Percentiles rank a stretch among this genome's conserved stretches.
These are phyloP conservation scores for Pollicipes pollicipes DNA, from an alignment of 1,140 invertebrate species.

Conservation along the genomic window DNA sequence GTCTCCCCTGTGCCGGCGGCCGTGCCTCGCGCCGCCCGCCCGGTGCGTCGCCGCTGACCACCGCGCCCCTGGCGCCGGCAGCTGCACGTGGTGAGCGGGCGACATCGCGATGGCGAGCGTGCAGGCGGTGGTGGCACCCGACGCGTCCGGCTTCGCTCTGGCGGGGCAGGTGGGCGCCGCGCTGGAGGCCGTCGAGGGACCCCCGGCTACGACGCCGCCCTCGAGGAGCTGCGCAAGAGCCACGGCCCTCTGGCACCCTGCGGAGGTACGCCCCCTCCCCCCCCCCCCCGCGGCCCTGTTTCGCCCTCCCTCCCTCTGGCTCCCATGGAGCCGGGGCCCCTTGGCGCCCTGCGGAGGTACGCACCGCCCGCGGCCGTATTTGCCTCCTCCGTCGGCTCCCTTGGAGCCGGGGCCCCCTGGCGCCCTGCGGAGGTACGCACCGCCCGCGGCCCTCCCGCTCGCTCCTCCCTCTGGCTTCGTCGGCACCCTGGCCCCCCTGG, in stretches of 20 bases:
- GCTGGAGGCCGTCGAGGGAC: background rate
- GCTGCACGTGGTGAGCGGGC: constrained; percentile 36
- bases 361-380: too few species aligned
- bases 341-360: too few species aligned
- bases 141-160: constrained; percentile 31
- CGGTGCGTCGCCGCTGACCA: constrained; percentile 6
- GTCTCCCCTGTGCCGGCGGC: too few species aligned
- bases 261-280: too few species aligned
- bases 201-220: background rate
- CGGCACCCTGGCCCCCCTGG: too few species aligned
- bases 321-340: too few species aligned
- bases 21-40: too few species aligned
- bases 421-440: background rate
- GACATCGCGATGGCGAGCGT: constrained; percentile 33
- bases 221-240: background rate
- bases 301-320: too few species aligned
- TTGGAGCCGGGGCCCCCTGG: background rate
- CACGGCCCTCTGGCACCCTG: background rate
- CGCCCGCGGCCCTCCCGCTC: too few species aligned
- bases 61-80: constrained; percentile 21
- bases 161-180: constrained; percentile 27
- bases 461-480: too few species aligned
- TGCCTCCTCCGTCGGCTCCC: too few species aligned
- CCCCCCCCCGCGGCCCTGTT: too few species aligned
- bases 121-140: constrained; percentile 38